Percentiles rank a stretch among this genome's conserved stretches.
Evolutionary conservation across 2,888 invertebrate genomes (phyloP).

Genomic region (Caenorhabditis doughertyi): DNA sequence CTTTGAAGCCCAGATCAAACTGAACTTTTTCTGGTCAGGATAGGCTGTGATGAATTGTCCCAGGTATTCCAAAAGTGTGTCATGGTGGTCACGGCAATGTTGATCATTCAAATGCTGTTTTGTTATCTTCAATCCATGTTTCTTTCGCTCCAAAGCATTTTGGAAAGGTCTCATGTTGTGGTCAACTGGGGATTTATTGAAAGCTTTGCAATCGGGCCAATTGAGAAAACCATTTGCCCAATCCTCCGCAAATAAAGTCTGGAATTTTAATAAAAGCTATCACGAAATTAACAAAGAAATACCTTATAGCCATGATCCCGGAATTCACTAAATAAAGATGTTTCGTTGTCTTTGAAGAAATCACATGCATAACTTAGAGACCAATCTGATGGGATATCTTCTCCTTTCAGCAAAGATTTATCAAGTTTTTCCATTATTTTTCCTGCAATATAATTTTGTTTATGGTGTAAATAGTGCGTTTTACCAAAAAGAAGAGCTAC

Average conservation of each 20-base stretch:
- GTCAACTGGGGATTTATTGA: conserved; percentile 68
- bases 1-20: conserved; percentile 68
- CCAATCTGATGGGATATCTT: conserved; percentile 43
- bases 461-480: too few species aligned
- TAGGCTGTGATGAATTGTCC: conserved; percentile 70
- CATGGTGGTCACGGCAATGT: conserved; percentile 68
- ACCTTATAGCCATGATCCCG: conserved; percentile 64
- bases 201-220: conserved; percentile 74
- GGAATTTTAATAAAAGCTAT: not conserved
- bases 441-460: too few species aligned
- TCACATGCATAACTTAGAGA: conserved; percentile 53
- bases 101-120: conserved; percentile 37
- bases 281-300: not conserved
- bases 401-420: conserved; percentile 44
- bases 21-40: conserved; percentile 69
- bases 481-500: conserved; percentile 69
- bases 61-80: conserved; percentile 66
- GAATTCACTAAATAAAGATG: conserved; percentile 63
- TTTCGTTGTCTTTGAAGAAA: conserved; percentile 65
- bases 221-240: conserved; percentile 74
- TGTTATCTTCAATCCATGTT: conserved; percentile 36
- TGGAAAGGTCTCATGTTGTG: conserved; percentile 75
- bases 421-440: conserved; percentile 63
- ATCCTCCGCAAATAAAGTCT: conserved; percentile 73
- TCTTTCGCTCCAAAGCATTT: conserved; percentile 58